phyloP scores from a whole-genome alignment of 2,797 vertebrate species.

The Anabas testudineus region DNA sequence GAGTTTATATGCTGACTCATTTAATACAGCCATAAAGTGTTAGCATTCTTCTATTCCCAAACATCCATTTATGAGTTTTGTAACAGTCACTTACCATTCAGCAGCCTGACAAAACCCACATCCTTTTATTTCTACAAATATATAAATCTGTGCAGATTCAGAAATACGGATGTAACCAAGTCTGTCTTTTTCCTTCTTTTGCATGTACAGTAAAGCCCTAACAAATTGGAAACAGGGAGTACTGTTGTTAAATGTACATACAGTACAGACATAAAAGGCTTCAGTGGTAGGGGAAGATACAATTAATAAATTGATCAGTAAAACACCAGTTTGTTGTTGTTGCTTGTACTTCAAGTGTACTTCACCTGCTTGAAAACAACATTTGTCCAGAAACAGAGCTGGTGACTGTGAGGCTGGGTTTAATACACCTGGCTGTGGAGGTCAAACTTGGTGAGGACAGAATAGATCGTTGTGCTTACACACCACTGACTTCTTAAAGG shows the following conservation, averaged over 20 bases:
- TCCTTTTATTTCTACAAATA: too few species aligned
- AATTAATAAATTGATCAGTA: not conserved
- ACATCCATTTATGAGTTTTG: not conserved
- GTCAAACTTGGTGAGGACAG: not conserved
- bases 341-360: not conserved
- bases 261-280: not conserved
- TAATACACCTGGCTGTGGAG: not conserved
- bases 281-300: not conserved
- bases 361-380: not conserved
- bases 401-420: conserved; percentile 11
- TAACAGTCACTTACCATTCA: too few species aligned
- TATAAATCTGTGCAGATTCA: too few species aligned
- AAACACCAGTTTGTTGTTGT: not conserved
- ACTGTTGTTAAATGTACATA: not conserved
- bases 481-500: not conserved
- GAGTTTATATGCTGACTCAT: not conserved
- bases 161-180: not conserved
- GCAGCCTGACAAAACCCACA: conserved; percentile 10
- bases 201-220: not conserved
- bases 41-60: not conserved
- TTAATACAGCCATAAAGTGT: not conserved
- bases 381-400: not conserved
- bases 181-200: not conserved
- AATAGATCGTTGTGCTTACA: not conserved
- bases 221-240: not conserved